Percentiles rank a stretch among this genome's conserved stretches.
phyloP scores from a whole-genome alignment of 2,113 vertebrate species.

The Microcebus murinus region DNA sequence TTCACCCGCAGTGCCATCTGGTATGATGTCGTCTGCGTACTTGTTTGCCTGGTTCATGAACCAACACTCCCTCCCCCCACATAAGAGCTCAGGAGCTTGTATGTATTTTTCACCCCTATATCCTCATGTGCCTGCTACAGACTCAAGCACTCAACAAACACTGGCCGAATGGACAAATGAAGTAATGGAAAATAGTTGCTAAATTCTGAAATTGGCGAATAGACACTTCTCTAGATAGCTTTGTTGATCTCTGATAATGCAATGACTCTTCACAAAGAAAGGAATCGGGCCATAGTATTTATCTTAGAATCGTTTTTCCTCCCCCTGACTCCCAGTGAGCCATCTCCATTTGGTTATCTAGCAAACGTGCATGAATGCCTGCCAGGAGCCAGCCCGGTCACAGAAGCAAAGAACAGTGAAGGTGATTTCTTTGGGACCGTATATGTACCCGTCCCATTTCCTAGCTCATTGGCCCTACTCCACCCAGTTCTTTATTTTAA shows the following conservation, averaged over 20 bases:
- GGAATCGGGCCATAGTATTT: too few species aligned
- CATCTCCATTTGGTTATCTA: neutral
- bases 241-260: neutral
- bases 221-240: neutral
- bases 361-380: neutral
- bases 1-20: neutral
- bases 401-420: neutral
- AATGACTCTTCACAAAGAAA: neutral
- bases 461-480: neutral
- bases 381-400: neutral
- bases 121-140: neutral
- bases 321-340: neutral
- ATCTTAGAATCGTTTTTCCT: neutral
- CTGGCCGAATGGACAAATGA: neutral
- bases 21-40: accelerated
- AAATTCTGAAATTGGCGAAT: neutral
- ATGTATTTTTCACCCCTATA: accelerated
- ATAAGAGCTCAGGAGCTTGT: neutral
- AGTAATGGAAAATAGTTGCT: neutral
- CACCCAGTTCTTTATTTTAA: neutral
- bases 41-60: neutral
- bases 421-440: neutral
- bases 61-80: neutral
- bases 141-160: neutral
- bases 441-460: neutral